phyloP scores from a whole-genome alignment of 2,113 vertebrate genomes.

The Mus pahari region DNA sequence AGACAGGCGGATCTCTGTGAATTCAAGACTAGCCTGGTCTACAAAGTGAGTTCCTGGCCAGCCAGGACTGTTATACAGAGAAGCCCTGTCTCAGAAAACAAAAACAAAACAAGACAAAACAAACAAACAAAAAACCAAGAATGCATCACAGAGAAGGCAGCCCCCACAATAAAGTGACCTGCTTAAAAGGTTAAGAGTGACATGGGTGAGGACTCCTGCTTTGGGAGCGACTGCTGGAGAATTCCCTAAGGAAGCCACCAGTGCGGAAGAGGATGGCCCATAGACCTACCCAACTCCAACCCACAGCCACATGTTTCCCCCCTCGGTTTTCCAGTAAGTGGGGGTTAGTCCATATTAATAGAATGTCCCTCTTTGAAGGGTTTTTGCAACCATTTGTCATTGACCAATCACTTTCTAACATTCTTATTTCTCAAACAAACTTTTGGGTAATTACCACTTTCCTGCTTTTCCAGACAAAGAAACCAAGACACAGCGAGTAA shows the following conservation, averaged over 20 bases:
- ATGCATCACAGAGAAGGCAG: not conserved
- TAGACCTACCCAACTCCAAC: not conserved
- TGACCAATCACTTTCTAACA: not conserved
- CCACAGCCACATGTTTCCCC: not conserved
- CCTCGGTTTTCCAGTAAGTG: not conserved
- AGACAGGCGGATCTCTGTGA: not conserved
- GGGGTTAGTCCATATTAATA: not conserved
- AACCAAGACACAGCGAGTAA: not conserved
- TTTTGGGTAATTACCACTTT: not conserved
- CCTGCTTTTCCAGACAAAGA: not conserved
- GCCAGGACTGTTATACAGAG: not conserved
- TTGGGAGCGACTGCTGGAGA: not conserved
- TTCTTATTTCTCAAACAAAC: not conserved
- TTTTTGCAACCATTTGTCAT: not conserved
- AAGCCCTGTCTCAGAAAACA: not conserved
- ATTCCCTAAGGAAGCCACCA: too few species aligned
- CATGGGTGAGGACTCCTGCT: not conserved
- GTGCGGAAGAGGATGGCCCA: not conserved
- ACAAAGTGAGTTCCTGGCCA: not conserved
- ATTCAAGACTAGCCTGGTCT: not conserved
- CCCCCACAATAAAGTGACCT: not conserved
- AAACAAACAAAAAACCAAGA: not conserved
- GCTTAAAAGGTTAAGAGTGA: not conserved
- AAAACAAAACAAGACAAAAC: not conserved
- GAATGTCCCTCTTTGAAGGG: not conserved